phyloP scores from a whole-genome alignment of 2,113 vertebrate species.

The Lanius collurio region DNA sequence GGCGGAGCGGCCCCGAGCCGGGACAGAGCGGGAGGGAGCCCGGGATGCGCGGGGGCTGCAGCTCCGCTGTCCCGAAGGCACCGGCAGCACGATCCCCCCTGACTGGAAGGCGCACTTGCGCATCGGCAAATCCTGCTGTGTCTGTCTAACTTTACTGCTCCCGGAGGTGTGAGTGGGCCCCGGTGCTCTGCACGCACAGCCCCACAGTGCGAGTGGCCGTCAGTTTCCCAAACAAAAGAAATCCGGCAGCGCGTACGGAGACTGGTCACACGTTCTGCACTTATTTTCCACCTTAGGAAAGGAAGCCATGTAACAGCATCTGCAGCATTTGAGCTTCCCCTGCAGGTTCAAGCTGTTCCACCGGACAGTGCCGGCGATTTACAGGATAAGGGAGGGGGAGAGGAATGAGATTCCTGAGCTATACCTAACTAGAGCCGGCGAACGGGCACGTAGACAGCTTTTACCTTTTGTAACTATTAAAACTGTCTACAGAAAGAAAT shows the following conservation, averaged over 20 bases:
- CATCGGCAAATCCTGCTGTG: neutral
- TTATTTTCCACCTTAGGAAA: neutral
- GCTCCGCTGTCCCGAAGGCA: too few relatives aligned
- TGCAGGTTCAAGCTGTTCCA: neutral
- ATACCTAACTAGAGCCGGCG: neutral
- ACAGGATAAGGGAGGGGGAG: neutral
- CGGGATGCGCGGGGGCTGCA: neutral
- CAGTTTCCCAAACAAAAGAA: neutral
- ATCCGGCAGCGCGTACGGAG: neutral
- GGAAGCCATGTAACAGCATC: neutral
- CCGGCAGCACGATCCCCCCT: neutral
- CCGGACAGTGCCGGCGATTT: neutral
- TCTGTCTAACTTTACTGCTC: too few relatives aligned
- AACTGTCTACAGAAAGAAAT: neutral
- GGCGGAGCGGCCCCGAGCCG: neutral
- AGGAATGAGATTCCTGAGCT: neutral
- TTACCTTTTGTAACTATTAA: neutral
- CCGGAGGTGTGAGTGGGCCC: neutral
- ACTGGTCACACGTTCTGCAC: neutral
- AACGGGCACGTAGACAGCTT: accelerated
- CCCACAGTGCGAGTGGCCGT: neutral
- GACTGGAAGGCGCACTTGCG: accelerated
- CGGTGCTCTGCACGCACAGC: neutral
- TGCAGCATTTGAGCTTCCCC: neutral
- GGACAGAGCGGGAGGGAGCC: neutral